Base-by-base conservation (phyloP, 2,888 invertebrate genomes). In the Ormyrus labotus region DNA sequence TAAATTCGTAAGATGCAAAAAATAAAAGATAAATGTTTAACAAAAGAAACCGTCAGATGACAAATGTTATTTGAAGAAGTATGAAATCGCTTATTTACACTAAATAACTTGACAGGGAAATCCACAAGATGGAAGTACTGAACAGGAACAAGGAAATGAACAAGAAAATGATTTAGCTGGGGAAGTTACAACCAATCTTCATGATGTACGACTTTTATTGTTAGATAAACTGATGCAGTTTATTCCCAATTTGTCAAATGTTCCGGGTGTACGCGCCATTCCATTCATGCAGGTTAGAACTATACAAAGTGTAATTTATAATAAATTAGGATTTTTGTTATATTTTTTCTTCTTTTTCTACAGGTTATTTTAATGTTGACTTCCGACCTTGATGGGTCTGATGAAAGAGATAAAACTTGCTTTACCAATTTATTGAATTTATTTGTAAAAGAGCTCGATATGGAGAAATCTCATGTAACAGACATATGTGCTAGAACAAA, bases 291-390 rank as follows among this genome's bases (percentile, higher is more conserved):
- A 98, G 94, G 96, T 96, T 83, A 34, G 34, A 34, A 34, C 4
- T 34, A 34, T 34, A 34, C 0, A 34, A 34, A 34, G 34, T 34
- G 34, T 34, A 34, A 34, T 34, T 34, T 34, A 34, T 34, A 34
- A 34, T 34, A 34, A 34, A 34, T 34, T 4, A 34, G 34, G 4
- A 34, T 34, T 58, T 63, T 50, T 68, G 58, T 65, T 78, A 48
- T 34, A 34, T 19, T 55, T 19, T 85, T 67, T 47, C n/a, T 45
- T 53, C 6, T 47, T 78, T 78, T 76, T 51, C 80, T 50, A 9
- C 10, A 95, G 95, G 96, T 96, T 45, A 93, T 98, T 5, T 92
- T 98, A 9, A 97, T 98, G 95, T 91, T 98, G 73, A 96, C 97
- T 0, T 95, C 96, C 8, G 98, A 98, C 90, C 92, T 98, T 48